Conservation (phyloP, 2,797 vertebrate genomes). For the Arrhamphus sclerolepis region DNA sequence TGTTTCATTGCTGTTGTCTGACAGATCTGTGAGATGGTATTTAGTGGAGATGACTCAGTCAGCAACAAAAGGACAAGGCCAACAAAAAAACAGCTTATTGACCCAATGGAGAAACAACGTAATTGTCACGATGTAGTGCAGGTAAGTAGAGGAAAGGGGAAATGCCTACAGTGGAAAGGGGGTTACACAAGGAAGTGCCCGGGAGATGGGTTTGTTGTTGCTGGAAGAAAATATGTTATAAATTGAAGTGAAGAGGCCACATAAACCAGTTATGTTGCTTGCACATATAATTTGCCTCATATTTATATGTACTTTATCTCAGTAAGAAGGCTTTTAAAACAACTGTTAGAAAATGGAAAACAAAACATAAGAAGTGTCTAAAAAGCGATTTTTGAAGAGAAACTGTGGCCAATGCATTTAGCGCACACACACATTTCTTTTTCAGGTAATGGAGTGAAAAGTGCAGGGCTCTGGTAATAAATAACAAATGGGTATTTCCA, state of each 20-base stretch:
- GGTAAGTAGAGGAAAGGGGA: conserved; percentile 37
- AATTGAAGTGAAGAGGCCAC: conserved; percentile 3
- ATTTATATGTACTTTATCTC: neutral
- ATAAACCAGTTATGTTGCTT: neutral
- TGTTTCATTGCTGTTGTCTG: conserved; percentile 31
- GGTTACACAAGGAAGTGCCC: conserved; percentile 3
- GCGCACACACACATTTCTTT: conserved; percentile 15
- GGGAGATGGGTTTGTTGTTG: conserved; percentile 15
- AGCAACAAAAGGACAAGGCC: conserved; percentile 41
- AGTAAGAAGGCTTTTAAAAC: no score
- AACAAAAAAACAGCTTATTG: conserved; percentile 44
- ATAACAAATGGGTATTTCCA: conserved; percentile 36
- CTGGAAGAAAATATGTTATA: neutral
- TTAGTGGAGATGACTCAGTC: conserved; percentile 67
- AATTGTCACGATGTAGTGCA: conserved; percentile 42
- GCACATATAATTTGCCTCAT: neutral
- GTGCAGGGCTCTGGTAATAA: conserved; percentile 36
- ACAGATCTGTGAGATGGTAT: conserved; percentile 57
- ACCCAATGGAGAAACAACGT: conserved; percentile 49
- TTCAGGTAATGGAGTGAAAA: conserved; percentile 53
- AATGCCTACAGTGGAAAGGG: neutral
- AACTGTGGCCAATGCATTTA: neutral
- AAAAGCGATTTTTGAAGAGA: neutral
- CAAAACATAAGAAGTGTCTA: no score
- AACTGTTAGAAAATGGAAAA: no score